A percentile compares a stretch with the other conserved stretches of the same genome.
Evolutionary conservation across 2,797 vertebrate genomes (phyloP).

Genomic region (Pelobates cultripes): DNA sequence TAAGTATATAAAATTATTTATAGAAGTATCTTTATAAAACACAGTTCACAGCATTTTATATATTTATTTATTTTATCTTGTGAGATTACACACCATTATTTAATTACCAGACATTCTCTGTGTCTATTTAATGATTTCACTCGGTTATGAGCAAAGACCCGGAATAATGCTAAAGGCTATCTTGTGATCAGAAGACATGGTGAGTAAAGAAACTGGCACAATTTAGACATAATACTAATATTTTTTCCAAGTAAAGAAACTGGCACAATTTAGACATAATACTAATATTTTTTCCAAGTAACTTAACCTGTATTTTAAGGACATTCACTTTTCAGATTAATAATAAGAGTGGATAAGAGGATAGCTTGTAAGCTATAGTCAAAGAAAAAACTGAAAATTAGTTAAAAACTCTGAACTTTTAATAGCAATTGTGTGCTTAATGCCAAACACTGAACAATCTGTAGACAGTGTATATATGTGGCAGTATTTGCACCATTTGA

Average conservation of each 20-base stretch:
- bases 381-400: no score
- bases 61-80: not conserved
- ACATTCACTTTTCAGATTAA: not conserved
- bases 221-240: constrained; percentile 1
- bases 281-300: not conserved
- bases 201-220: not conserved
- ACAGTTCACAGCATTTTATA: no score
- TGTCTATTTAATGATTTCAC: constrained; percentile 1
- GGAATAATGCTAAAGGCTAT: constrained; percentile 19
- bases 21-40: no score
- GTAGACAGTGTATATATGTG: no score
- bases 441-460: no score
- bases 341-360: no score
- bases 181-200: constrained; percentile 13
- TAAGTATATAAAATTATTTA: no score
- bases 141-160: constrained; percentile 11
- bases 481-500: no score
- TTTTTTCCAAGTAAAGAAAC: not conserved
- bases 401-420: no score
- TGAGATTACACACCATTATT: not conserved
- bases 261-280: constrained; percentile 5
- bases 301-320: constrained; percentile 26
- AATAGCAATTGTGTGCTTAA: no score
- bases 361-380: no score
- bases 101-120: not conserved